Conservation (phyloP, 2,888 invertebrate species). For the Brachypterus glaber region DNA sequence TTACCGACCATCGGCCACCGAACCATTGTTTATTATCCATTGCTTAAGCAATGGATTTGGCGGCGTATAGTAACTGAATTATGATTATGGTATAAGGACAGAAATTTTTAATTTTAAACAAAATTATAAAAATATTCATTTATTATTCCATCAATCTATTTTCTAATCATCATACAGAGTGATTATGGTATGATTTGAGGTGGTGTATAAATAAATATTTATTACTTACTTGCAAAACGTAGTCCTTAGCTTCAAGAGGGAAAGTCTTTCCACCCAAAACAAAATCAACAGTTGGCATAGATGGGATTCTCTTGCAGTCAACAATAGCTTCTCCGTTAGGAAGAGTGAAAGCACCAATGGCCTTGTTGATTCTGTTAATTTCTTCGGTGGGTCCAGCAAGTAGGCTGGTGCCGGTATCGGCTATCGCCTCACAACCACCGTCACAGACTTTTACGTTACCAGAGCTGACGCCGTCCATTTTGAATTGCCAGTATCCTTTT, state of each 20-base stretch:
- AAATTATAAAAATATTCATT: too few relatives aligned
- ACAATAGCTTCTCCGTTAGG: neutral
- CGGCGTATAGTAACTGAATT: too few relatives aligned
- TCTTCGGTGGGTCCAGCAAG: neutral
- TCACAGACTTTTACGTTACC: neutral
- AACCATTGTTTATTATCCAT: too few relatives aligned
- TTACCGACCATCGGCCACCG: too few relatives aligned
- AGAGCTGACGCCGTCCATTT: neutral
- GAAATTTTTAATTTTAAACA: too few relatives aligned
- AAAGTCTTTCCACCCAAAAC: neutral
- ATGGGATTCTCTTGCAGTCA: neutral
- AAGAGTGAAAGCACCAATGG: neutral
- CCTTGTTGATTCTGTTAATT: neutral
- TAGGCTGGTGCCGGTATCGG: neutral
- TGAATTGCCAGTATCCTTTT: slow-evolving; percentile 1
- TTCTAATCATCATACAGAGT: too few relatives aligned
- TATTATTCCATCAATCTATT: too few relatives aligned
- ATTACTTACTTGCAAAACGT: neutral
- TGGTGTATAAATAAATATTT: too few relatives aligned
- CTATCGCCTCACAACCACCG: neutral
- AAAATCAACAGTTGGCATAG: neutral
- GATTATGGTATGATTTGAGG: too few relatives aligned
- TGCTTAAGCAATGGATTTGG: too few relatives aligned
- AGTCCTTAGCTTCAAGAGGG: neutral
- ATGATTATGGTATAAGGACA: too few relatives aligned